A percentile compares a stretch with the other conserved stretches of the same genome.
Evolutionary conservation across 1,140 invertebrate genomes (phyloP).

Genomic region (Tetramorium simillimum): DNA sequence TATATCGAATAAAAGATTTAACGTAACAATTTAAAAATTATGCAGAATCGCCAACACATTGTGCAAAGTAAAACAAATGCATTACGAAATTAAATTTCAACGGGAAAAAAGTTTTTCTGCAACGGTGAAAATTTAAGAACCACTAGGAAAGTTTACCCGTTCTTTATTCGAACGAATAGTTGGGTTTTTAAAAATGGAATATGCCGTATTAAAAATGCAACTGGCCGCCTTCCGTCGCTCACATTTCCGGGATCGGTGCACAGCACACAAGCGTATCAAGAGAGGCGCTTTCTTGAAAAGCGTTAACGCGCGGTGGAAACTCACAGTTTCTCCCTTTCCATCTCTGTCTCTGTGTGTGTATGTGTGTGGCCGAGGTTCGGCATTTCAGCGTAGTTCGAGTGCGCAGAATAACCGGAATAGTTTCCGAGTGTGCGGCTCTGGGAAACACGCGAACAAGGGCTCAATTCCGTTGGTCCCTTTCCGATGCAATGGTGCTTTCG

Average conservation of each 20-base stretch:
- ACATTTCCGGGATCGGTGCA: conserved; percentile 11
- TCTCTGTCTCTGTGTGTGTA: conserved; percentile 13
- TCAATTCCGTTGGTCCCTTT: conserved; percentile 45
- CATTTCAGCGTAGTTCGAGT: conserved; percentile 29
- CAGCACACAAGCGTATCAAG: neutral
- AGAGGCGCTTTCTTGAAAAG: conserved; percentile 24
- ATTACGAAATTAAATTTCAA: neutral
- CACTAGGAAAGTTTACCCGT: neutral
- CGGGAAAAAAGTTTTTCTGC: neutral
- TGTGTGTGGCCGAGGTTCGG: conserved; percentile 23
- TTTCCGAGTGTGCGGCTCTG: conserved; percentile 50
- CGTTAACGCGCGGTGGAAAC: conserved; percentile 19
- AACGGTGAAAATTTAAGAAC: conserved; percentile 19
- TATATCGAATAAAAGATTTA: neutral
- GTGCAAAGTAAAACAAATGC: neutral
- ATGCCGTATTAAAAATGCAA: neutral
- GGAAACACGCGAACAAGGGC: conserved; percentile 50
- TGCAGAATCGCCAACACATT: too few relatives aligned
- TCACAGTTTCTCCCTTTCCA: neutral
- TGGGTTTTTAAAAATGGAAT: conserved; percentile 1
- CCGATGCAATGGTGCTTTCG: conserved; percentile 45
- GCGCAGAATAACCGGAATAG: conserved; percentile 52
- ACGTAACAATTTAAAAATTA: neutral
- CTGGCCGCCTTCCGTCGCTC: neutral
- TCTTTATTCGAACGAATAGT: neutral